Evolutionary conservation across 2,797 vertebrate genomes (phyloP), one percentile per base, ranked within the genome.

Genomic region (Helostoma temminkii): DNA sequence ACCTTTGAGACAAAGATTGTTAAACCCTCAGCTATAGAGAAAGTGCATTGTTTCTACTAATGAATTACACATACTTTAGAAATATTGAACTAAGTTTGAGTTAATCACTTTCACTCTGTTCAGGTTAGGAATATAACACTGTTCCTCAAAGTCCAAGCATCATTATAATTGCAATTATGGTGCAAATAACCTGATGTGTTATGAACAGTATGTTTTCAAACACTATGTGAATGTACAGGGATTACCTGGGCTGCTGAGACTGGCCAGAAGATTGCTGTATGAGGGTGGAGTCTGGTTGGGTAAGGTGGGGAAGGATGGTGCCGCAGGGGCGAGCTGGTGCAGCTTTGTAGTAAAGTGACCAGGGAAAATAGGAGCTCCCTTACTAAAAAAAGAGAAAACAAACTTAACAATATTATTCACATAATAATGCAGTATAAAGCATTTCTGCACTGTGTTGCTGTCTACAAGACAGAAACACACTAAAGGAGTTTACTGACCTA

Each of bases 181-280:
- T 28, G 14, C 16, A 63, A 11, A 59, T 39, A 24, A 21, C 11
- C 15, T 24, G 1, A 47, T 21, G 12, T 9, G 46, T 52, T 50
- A 5, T 6, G 1, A 54, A 26, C 2, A 18, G n/a, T 4, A 22
- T 0, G 1, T 36, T 57, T 43, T 30, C 12, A 30, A 34, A 30
- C 34, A 24, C 0, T 14, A 25, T 54, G 24, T 63, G 3, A 7
- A 32, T 46, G 18, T 30, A 18, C 11, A 50, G 46, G 45, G 21
- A 39, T 41, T 49, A 91, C 91, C 78, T 80, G 92, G 92, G 72
- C 89, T 93, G 78, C 62, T 89, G 71, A 90, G 69, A 81, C 65
- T 88, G 34, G 81, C 60, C 66, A 92, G 71, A 58, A 94, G 76
- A 28, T 78, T 82, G 71, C 74, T 85, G 81, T 88, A 92, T 48